These are phyloP conservation scores for Genyomyrus donnyi DNA, from an alignment of 2,113 vertebrate species.

Conservation along the genomic window DNA sequence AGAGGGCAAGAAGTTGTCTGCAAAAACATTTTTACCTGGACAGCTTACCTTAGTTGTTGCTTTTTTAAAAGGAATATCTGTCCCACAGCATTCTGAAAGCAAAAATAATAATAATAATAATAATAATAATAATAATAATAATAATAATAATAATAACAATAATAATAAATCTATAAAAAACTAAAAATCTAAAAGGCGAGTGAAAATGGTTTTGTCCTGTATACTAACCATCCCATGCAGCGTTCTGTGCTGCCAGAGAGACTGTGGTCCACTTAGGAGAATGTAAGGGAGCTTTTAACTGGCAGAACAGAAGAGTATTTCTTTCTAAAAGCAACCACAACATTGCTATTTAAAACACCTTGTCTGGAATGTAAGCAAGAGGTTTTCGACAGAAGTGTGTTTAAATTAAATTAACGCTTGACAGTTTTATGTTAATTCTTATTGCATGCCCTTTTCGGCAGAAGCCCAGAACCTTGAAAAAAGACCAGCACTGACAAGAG, in stretches of 20 bases:
- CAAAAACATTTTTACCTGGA: neutral
- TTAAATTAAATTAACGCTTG: neutral
- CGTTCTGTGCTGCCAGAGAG: neutral
- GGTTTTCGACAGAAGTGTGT: neutral
- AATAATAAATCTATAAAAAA: neutral
- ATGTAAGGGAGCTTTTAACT: neutral
- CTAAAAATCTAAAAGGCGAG: neutral
- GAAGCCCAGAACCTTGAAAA: neutral
- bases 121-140: too few species aligned
- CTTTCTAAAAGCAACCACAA: constrained; percentile 6
- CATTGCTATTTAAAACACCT: neutral
- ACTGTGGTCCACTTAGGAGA: neutral
- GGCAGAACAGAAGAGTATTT: neutral
- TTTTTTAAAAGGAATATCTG: neutral
- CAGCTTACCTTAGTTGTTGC: neutral
- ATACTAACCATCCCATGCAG: neutral
- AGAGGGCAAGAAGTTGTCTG: neutral
- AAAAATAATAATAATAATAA: neutral
- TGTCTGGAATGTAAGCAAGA: neutral
- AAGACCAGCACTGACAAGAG: neutral
- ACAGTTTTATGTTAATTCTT: neutral
- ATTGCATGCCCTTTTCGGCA: neutral
- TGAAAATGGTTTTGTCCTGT: neutral
- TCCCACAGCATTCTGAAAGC: neutral
- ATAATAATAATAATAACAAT: neutral